These are phyloP conservation scores for Drosophila longiperda DNA, from an alignment of 2,888 invertebrate species.

Conservation along the genomic window DNA sequence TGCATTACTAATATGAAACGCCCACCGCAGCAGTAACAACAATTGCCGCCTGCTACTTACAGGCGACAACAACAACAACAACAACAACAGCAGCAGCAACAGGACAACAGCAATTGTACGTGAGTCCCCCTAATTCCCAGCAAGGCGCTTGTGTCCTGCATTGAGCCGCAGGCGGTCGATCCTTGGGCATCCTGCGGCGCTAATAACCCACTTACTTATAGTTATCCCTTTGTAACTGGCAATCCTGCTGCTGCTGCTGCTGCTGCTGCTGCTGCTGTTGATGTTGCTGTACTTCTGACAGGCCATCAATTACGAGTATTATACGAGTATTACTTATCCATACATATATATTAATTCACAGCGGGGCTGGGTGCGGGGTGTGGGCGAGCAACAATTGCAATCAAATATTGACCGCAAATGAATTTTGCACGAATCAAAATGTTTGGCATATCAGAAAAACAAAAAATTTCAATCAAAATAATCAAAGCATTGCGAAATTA, in stretches of 20 bases:
- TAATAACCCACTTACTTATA: conserved; percentile 83
- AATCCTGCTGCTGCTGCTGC: conserved; percentile 23
- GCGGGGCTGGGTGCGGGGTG: conserved; percentile 11
- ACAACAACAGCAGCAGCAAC: conserved; percentile 18
- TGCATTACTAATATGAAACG: conserved; percentile 73
- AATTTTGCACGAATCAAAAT: conserved; percentile 19
- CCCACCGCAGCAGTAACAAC: conserved; percentile 61
- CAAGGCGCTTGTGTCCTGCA: conserved; percentile 63
- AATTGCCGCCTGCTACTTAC: conserved; percentile 26
- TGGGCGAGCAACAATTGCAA: conserved; percentile 63
- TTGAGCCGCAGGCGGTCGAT: conserved; percentile 52
- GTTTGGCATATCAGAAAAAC: conserved; percentile 7
- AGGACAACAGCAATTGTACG: conserved; percentile 39
- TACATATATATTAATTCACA: conserved; percentile 29
- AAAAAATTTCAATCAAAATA: conserved; percentile 34
- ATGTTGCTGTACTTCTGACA: conserved; percentile 38
- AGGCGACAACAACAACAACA: conserved; percentile 25
- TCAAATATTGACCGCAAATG: conserved; percentile 65
- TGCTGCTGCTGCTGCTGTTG: conserved; percentile 1
- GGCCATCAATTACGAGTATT: conserved; percentile 74
- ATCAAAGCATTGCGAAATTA: background rate
- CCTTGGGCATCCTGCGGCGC: conserved; percentile 76
- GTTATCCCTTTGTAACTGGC: conserved; percentile 73
- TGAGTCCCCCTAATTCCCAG: conserved; percentile 74
- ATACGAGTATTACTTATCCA: conserved; percentile 47